phyloP scores from a whole-genome alignment of 2,113 vertebrate genomes.

The Petrocephalus microphthalmus region DNA sequence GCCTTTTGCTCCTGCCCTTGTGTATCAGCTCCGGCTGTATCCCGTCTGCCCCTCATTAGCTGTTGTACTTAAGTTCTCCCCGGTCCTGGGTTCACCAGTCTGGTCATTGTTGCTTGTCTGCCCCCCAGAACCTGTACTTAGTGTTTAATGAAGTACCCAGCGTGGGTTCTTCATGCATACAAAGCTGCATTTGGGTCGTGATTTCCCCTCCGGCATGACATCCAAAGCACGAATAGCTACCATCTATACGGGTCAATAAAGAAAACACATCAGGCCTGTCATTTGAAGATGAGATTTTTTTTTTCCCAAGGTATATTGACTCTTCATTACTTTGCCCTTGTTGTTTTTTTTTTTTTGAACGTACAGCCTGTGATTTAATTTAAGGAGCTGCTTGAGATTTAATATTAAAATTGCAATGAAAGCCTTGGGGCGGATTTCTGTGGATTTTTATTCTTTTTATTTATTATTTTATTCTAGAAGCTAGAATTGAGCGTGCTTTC shows the following conservation, averaged over 20 bases:
- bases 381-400: conserved; percentile 30
- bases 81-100: too few relatives aligned
- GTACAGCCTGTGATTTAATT: conserved; percentile 27
- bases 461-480: conserved; percentile 40
- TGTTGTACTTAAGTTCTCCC: too few relatives aligned
- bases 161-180: too few relatives aligned
- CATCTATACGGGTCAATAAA: neutral
- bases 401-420: conserved; percentile 37
- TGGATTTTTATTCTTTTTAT: conserved; percentile 40
- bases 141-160: too few relatives aligned
- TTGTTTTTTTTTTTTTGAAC: conserved; percentile 10
- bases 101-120: neutral
- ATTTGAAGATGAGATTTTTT: conserved; percentile 6
- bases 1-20: too few relatives aligned
- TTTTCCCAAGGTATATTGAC: neutral
- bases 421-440: conserved; percentile 30
- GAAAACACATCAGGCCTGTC: neutral
- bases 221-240: neutral
- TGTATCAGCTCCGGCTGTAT: too few relatives aligned
- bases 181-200: too few relatives aligned
- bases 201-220: too few relatives aligned
- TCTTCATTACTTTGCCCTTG: conserved; percentile 12
- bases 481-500: conserved; percentile 21
- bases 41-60: too few relatives aligned
- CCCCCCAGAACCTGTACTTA: too few relatives aligned